Evolutionary conservation across 2,888 invertebrate species (phyloP), one percentile per base, ranked within the genome.

Genomic region (Netelia fuscicornis): DNA sequence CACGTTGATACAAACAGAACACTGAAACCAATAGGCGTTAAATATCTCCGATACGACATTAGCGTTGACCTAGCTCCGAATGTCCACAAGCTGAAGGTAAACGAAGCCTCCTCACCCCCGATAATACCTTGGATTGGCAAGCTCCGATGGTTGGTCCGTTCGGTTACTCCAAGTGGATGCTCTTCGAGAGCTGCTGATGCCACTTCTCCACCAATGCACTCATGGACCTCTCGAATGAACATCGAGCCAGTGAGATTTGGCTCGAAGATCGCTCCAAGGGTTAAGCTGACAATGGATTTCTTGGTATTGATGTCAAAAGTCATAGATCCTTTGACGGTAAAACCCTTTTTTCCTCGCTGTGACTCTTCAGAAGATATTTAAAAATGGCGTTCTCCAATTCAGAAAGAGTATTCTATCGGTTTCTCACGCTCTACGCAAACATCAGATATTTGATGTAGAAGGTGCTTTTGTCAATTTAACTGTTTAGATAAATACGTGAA

Each of bases 141-240:
- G 76, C 62, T 30, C 5, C 60, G 25, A 25, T 1, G 25, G 60
- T 37, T 17, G 52, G 17, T 30, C 58, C 20, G 68, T 67, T 72
- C 44, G 71, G 58, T 42, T 72, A 72, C 60, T n/a, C 17, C 62
- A 64, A 70, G 54, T 56, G 79, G 54, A 64, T 25, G 23, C 64
- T 48, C 48, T 48, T 48, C 23, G 3, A 62, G 37, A 70, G 17
- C 37, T 52, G 65, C 76, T 62, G 62, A 79, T 64, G 37, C 54
- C 62, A 71, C 79, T 79, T 64, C 62, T 79, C 65, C 54, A 42
- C 54, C 71, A 72, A 78, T 30, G 71, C 65, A 79, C 79, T 79
- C 71, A 65, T 64, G 65, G 23, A 68, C 13, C 42, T 52, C 52
- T 52, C 64, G 65, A 5, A 54, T 20, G 20, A 62, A 52, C 78